A percentile compares a stretch with the other conserved stretches of the same genome.
Evolutionary conservation across 2,113 vertebrate genomes (phyloP).

Genomic region (Copsychus sechellarum): DNA sequence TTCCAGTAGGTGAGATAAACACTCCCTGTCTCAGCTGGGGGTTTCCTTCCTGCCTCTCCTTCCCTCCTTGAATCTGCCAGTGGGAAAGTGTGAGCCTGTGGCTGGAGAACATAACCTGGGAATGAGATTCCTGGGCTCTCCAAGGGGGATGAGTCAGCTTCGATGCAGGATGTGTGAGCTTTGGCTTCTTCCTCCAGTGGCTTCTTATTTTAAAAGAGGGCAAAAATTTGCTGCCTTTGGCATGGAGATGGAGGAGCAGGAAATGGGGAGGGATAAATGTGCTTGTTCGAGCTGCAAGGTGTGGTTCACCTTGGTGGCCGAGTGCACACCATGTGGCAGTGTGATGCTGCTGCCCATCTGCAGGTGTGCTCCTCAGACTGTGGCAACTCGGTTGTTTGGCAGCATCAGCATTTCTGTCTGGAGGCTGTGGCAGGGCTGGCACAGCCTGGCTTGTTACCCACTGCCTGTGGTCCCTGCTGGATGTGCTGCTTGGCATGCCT

Average conservation of each 20-base stretch:
- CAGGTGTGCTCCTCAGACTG: neutral
- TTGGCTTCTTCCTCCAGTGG: neutral
- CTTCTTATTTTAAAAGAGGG: neutral
- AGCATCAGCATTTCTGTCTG: neutral
- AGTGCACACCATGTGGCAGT: fast-evolving
- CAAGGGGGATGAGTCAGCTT: neutral
- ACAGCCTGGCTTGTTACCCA: neutral
- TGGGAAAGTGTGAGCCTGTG: neutral
- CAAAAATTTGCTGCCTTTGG: neutral
- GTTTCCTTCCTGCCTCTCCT: constrained; percentile 27
- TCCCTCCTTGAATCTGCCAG: fast-evolving
- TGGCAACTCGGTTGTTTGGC: fast-evolving
- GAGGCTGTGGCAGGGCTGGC: neutral
- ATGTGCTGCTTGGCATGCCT: neutral
- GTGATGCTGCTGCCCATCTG: neutral
- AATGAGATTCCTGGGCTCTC: neutral
- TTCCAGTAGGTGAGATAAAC: constrained; percentile 59
- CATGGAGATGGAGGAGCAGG: neutral
- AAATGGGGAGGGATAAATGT: neutral
- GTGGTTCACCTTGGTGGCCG: neutral
- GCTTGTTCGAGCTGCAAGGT: neutral
- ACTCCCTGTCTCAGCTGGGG: neutral
- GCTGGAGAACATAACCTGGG: neutral
- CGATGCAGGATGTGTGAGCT: neutral
- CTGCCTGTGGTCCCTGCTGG: fast-evolving